Conservation (phyloP, 2,113 vertebrate species). For the Hippocampus guttulatus region DNA sequence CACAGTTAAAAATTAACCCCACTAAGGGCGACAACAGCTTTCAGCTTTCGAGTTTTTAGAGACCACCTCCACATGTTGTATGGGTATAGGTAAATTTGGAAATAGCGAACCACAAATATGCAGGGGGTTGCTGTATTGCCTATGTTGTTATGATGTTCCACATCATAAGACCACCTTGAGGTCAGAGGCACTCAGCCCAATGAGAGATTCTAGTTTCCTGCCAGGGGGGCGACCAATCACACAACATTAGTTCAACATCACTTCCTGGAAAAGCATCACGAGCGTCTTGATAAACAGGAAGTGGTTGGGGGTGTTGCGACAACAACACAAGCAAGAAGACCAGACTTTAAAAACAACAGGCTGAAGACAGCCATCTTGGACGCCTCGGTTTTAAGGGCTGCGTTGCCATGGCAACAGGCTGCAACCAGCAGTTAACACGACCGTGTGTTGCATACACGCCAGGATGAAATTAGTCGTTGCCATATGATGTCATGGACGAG, state of each 20-base stretch:
- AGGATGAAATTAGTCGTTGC: not conserved
- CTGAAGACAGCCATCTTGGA: not conserved
- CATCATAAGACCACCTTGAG: not conserved
- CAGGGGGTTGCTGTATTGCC: not conserved
- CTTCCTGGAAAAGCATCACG: not conserved
- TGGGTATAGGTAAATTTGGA: too few species aligned
- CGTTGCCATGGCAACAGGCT: conserved; percentile 1
- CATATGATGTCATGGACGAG: not conserved
- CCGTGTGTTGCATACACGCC: not conserved
- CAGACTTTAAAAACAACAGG: not conserved
- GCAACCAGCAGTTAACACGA: not conserved
- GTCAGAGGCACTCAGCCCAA: not conserved
- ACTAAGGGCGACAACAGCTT: too few species aligned
- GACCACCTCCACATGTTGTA: not conserved
- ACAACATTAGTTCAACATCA: not conserved
- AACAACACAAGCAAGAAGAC: not conserved
- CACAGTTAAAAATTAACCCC: too few species aligned
- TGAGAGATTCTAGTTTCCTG: not conserved
- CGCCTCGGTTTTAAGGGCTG: not conserved
- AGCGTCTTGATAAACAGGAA: not conserved
- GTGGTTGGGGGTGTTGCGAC: not conserved
- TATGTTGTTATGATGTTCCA: not conserved
- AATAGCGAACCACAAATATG: too few species aligned
- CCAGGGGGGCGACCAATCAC: not conserved
- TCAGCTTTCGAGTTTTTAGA: not conserved